Base-by-base conservation (phyloP, 2,888 invertebrate species). In the Phalangium opilio region DNA sequence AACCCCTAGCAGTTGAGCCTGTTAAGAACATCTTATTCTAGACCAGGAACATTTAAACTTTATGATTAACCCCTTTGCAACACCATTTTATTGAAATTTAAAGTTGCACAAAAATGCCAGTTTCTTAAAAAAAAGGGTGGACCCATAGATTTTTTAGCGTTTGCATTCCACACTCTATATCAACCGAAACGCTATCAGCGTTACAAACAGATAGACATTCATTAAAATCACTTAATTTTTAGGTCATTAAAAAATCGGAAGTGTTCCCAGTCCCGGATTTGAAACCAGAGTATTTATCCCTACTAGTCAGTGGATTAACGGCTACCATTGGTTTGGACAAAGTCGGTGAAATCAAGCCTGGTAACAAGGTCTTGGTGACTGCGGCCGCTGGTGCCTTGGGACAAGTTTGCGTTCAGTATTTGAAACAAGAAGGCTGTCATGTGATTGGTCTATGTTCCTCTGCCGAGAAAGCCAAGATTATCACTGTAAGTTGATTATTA, bases 271-370 rank as follows among this genome's bases (percentile, higher is more conserved):
- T 53, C 10, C 48, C 53, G 14, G 41, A 46, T 27, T 38, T 44
- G 11, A 49, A 48, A 19, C 50, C 54, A 7, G 50, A 50, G 40
- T 54, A 52, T 33, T 5, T 54, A 2, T 42, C 35, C 5, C 34
- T 47, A 7, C 34, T 49, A 12, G 39, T 47, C 1, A 41, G 47
- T 18, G 54, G 54, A 8, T 36, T 53, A 4, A 64, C 66, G 10
- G 64, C 65, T n/a, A 52, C 62, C 2, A 59, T 65, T 32, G 59
- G 60, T n/a, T 49, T 65, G 8, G 66, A 65, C 48, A 63, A 63
- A 59, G 64, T 63, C 41, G 44, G 41, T 7, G 27, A 27, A 2
- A 50, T 54, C 11, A 45, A 42, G 34, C 20, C 32, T n/a, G 53
- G 47, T 10, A 53, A 55, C 3, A 54, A 43, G 17, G 55, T 55